Conservation (phyloP, 2,888 invertebrate species). For the Drosophila recens region DNA sequence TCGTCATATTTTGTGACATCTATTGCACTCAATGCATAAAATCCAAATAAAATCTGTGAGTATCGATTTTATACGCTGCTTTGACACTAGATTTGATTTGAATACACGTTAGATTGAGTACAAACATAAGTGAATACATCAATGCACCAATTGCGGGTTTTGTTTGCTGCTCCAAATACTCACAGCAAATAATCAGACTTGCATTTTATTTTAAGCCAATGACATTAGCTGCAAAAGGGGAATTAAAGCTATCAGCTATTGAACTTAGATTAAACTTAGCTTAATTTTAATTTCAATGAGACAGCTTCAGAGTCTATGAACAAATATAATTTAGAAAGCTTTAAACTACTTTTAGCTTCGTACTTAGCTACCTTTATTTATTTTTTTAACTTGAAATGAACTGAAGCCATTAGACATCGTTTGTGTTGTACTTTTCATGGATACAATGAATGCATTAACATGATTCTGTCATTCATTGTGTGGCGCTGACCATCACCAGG, state of each 20-base stretch:
- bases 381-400: background rate
- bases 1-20: slow-evolving; percentile 49
- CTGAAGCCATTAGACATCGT: background rate
- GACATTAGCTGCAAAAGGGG: background rate
- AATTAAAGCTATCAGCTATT: background rate
- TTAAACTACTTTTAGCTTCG: background rate
- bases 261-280: background rate
- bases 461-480: background rate
- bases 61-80: slow-evolving; percentile 46
- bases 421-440: slow-evolving; percentile 5
- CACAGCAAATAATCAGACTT: slow-evolving; percentile 11
- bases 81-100: slow-evolving; percentile 9
- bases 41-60: slow-evolving; percentile 52
- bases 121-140: slow-evolving; percentile 15
- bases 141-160: background rate
- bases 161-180: slow-evolving; percentile 11
- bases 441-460: slow-evolving; percentile 8
- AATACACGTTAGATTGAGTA: background rate
- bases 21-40: slow-evolving; percentile 49
- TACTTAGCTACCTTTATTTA: background rate
- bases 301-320: background rate
- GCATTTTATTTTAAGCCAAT: background rate
- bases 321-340: background rate
- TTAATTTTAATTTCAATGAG: background rate
- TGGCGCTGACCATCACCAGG: slow-evolving; percentile 19